Percentiles rank a stretch among this genome's conserved stretches.
phyloP scores from a whole-genome alignment of 2,113 vertebrate genomes.

The Mixornis gularis region DNA sequence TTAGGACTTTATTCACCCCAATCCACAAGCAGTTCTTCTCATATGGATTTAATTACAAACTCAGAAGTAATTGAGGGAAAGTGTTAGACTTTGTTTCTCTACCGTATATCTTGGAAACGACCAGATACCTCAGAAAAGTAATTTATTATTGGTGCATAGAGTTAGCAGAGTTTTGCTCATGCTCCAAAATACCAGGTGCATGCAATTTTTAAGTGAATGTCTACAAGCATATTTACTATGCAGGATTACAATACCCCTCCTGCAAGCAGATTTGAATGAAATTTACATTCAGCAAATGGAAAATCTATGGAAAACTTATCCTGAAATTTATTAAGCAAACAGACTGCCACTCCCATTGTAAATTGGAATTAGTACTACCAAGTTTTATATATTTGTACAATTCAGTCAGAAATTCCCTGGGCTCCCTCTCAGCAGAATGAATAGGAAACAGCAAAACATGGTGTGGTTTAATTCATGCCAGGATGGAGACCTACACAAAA shows the following conservation, averaged over 20 bases:
- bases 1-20: neutral
- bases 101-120: neutral
- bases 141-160: neutral
- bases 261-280: neutral
- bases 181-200: neutral
- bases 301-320: neutral
- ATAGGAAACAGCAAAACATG: neutral
- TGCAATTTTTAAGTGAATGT: neutral
- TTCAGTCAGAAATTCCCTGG: neutral
- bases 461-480: neutral
- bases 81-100: neutral
- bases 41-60: neutral
- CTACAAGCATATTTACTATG: neutral
- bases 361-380: neutral
- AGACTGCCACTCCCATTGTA: neutral
- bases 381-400: neutral
- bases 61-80: neutral
- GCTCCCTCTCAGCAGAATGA: neutral
- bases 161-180: neutral
- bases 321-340: neutral
- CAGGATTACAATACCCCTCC: neutral
- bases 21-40: neutral
- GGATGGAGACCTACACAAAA: neutral
- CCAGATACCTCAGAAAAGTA: neutral
- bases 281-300: neutral